Percentiles rank a stretch among this genome's conserved stretches.
phyloP scores from a whole-genome alignment of 2,888 invertebrate genomes.

The Melinaea marsaeus region DNA sequence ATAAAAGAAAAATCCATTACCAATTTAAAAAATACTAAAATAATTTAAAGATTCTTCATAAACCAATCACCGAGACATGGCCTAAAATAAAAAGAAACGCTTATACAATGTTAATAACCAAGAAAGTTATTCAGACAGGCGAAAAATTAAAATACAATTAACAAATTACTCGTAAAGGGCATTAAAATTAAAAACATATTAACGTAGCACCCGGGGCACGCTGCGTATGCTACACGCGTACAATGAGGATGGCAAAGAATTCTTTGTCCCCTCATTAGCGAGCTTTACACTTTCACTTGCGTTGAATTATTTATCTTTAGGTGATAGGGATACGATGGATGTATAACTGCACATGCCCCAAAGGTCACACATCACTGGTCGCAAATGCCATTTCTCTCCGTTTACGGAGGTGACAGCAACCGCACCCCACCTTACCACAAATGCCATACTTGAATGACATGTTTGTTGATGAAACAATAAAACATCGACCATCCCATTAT shows the following conservation, averaged over 20 bases:
- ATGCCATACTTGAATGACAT: constrained; percentile 25
- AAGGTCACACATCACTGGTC: constrained; percentile 44
- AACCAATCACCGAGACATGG: background rate
- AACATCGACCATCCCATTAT: background rate
- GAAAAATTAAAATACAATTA: constrained; percentile 8
- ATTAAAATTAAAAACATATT: constrained; percentile 8
- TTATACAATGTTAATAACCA: background rate
- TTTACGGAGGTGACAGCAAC: constrained; percentile 50
- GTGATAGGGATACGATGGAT: constrained; percentile 14
- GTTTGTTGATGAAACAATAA: constrained; percentile 17
- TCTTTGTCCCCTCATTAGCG: constrained; percentile 24
- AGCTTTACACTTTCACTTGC: constrained; percentile 25
- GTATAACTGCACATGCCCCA: constrained; percentile 27
- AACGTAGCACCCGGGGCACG: background rate
- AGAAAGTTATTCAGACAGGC: constrained; percentile 2
- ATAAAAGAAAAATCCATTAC: too few relatives aligned
- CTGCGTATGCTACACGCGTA: constrained; percentile 9
- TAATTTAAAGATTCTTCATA: background rate
- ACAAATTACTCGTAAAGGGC: constrained; percentile 8
- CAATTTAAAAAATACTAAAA: too few relatives aligned
- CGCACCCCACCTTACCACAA: constrained; percentile 35
- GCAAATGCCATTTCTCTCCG: constrained; percentile 60
- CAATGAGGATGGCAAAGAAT: constrained; percentile 20
- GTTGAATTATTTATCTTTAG: constrained; percentile 20
- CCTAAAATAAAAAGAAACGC: background rate